These are phyloP conservation scores for Pseudomyrmex pallidus DNA, from an alignment of 1,140 invertebrate species.

Conservation along the genomic window DNA sequence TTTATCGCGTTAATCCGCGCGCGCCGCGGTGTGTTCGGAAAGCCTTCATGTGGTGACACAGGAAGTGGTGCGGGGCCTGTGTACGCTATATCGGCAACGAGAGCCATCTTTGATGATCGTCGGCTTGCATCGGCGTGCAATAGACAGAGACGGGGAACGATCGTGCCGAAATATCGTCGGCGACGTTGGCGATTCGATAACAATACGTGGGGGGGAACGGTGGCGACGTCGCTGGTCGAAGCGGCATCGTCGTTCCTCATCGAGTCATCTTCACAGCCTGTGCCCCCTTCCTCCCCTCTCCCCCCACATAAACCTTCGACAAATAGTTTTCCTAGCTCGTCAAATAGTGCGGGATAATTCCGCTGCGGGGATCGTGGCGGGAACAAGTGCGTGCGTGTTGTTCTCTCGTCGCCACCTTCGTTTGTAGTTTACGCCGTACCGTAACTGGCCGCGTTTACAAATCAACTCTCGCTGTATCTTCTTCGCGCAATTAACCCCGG, in stretches of 20 bases:
- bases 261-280: not conserved
- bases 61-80: constrained; percentile 74
- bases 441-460: constrained; percentile 77
- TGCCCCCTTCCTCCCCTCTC: not conserved
- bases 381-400: not conserved
- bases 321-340: not conserved
- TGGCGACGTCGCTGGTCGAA: constrained; percentile 51
- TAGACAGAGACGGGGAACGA: constrained; percentile 54
- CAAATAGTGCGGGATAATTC: not conserved
- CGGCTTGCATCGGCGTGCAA: constrained; percentile 69
- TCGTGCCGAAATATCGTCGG: constrained; percentile 34
- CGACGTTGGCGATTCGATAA: constrained; percentile 51
- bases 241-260: constrained; percentile 50
- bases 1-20: constrained; percentile 43
- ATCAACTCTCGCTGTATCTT: constrained; percentile 13
- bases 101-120: constrained; percentile 82
- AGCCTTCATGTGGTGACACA: constrained; percentile 73
- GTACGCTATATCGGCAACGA: constrained; percentile 74
- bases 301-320: not conserved
- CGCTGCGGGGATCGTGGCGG: not conserved
- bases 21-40: constrained; percentile 75
- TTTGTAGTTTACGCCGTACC: constrained; percentile 69
- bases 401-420: constrained; percentile 16
- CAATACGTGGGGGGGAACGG: not conserved
- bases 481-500: not conserved